These are phyloP conservation scores for Pygoscelis antarcticus DNA, from an alignment of 2,113 vertebrate species.

Conservation along the genomic window DNA sequence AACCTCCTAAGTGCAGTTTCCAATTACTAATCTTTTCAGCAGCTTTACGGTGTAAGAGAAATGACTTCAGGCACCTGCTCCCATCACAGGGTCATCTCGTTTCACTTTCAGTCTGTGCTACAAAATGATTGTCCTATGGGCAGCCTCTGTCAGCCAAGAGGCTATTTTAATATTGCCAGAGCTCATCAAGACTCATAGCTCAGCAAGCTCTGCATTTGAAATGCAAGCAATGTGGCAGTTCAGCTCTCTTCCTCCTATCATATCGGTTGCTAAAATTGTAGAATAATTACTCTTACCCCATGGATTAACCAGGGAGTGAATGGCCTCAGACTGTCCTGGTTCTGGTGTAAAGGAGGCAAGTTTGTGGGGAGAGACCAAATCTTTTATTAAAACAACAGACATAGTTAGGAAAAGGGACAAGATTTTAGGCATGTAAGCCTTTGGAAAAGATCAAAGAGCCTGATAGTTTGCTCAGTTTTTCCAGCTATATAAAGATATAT, in stretches of 20 bases:
- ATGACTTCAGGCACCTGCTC: conserved; percentile 11
- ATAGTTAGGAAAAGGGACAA: neutral
- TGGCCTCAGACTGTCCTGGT: neutral
- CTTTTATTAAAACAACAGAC: conserved; percentile 20
- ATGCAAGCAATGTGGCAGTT: neutral
- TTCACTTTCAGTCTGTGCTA: conserved; percentile 16
- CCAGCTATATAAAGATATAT: neutral
- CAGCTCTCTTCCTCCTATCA: neutral
- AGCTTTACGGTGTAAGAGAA: conserved; percentile 41
- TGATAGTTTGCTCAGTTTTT: neutral
- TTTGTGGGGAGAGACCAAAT: neutral
- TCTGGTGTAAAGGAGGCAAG: neutral
- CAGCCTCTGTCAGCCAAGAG: neutral
- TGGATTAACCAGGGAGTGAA: neutral
- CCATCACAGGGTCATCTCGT: conserved; percentile 32
- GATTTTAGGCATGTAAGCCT: neutral
- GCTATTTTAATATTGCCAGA: neutral
- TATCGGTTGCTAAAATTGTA: neutral
- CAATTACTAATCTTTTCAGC: conserved; percentile 62
- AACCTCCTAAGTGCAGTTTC: conserved; percentile 42
- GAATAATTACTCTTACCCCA: neutral
- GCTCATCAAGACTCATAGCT: neutral
- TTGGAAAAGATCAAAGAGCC: neutral
- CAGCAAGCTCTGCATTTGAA: conserved; percentile 6
- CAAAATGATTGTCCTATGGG: neutral